phyloP scores from a whole-genome alignment of 2,113 vertebrate species.

The Romanogobio albipinnatus region DNA sequence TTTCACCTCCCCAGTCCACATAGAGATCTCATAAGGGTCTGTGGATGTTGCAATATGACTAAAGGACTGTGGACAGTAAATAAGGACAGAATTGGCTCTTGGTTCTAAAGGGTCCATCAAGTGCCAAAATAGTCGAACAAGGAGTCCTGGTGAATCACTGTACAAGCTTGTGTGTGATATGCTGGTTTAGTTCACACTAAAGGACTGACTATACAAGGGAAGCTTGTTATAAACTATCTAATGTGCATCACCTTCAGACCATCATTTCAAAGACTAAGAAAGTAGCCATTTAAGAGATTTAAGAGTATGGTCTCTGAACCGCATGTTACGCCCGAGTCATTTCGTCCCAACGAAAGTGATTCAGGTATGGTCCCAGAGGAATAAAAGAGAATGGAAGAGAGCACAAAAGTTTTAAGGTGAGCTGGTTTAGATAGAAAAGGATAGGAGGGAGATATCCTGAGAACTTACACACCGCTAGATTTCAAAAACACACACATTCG shows the following conservation, averaged over 20 bases:
- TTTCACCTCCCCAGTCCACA: background rate
- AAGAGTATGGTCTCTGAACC: conserved; percentile 31
- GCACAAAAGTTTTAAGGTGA: conserved; percentile 33
- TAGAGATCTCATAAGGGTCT: background rate
- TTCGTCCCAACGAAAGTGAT: conserved; percentile 30
- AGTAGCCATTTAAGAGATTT: background rate
- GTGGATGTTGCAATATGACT: background rate
- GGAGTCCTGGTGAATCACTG: conserved; percentile 10
- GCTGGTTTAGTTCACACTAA: conserved; percentile 73
- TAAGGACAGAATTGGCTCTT: background rate
- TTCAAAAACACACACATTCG: conserved; percentile 20
- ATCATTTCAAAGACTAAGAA: background rate
- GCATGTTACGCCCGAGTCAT: background rate
- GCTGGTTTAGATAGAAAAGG: conserved; percentile 41
- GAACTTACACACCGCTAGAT: conserved; percentile 33
- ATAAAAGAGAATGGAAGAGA: conserved; percentile 24
- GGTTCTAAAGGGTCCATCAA: conserved; percentile 31
- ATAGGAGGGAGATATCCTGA: conserved; percentile 41
- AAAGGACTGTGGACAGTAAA: background rate
- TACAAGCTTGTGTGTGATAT: conserved; percentile 63
- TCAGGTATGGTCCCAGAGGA: conserved; percentile 55
- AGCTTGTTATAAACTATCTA: background rate
- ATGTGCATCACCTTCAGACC: background rate
- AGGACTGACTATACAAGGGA: conserved; percentile 44
- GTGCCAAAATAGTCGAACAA: conserved; percentile 10